Conservation (phyloP, 92 coral and sea anemone genomes). For the Phenganax subtilis region DNA sequence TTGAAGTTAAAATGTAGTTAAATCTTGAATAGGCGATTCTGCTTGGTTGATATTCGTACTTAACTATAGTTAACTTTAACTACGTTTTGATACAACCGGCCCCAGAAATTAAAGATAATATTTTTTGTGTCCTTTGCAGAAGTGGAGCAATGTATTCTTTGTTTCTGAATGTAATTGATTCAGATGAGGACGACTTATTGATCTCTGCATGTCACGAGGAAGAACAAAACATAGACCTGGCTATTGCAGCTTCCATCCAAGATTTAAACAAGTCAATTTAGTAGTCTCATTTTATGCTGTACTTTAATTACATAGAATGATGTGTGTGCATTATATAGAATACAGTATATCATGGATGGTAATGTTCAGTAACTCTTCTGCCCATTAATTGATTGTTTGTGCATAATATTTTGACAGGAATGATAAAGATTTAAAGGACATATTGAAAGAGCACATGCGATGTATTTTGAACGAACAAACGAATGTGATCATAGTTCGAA, state of each 20-base stretch:
- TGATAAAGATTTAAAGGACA: background rate
- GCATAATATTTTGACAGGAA: background rate
- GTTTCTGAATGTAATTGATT: constrained; percentile 12
- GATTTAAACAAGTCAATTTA: constrained; percentile 1
- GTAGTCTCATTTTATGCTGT: background rate
- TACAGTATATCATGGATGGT: no score
- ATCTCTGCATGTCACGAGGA: background rate
- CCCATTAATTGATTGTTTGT: background rate
- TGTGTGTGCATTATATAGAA: background rate
- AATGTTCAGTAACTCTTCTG: background rate
- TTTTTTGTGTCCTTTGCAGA: background rate
- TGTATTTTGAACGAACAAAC: background rate
- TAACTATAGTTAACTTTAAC: background rate
- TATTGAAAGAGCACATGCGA: constrained; percentile 17
- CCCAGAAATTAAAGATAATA: no score
- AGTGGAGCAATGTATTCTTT: constrained; percentile 4
- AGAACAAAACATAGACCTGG: constrained; percentile 6
- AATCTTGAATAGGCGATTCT: no score
- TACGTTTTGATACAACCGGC: no score
- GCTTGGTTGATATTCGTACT: background rate
- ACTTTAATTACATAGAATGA: background rate
- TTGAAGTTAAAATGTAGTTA: no score
- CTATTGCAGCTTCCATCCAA: constrained; percentile 22
- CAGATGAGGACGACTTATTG: constrained; percentile 12
- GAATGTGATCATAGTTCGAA: constrained; percentile 16